phyloP scores from a whole-genome alignment of 1,140 invertebrate species.

The Euura saliciscinereae region DNA sequence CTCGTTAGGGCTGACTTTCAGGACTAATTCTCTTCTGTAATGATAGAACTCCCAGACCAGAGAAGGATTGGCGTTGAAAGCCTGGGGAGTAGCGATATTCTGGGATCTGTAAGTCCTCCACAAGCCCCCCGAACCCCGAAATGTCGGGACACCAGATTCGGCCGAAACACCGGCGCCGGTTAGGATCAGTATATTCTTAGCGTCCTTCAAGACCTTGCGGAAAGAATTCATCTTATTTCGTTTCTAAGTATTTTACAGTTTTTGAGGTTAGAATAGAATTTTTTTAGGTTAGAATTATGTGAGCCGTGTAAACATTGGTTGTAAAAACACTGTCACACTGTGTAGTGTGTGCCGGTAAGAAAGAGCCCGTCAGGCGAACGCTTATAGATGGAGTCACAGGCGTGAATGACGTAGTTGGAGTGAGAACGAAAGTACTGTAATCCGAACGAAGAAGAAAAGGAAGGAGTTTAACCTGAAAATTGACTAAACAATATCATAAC shows the following conservation, averaged over 20 bases:
- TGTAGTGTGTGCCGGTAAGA: no score
- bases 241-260: not conserved
- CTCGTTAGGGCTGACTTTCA: constrained; percentile 69
- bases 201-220: constrained; percentile 60
- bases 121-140: constrained; percentile 76
- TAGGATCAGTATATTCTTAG: constrained; percentile 70
- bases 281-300: no score
- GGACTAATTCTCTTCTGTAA: constrained; percentile 72
- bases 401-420: no score
- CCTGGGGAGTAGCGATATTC: constrained; percentile 70
- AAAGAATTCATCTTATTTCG: constrained; percentile 59
- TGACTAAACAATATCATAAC: no score
- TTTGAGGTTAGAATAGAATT: no score
- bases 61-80: constrained; percentile 71
- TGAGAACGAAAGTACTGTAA: no score
- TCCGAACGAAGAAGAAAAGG: no score
- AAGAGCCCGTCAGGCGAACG: no score
- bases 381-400: no score
- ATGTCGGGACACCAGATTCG: constrained; percentile 84
- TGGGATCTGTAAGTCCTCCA: constrained; percentile 77
- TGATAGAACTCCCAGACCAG: constrained; percentile 85
- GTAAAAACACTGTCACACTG: no score
- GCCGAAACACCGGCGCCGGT: constrained; percentile 82
- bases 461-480: no score
- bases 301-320: no score